Conservation (phyloP, 2,113 vertebrate species). For the Ictalurus punctatus region DNA sequence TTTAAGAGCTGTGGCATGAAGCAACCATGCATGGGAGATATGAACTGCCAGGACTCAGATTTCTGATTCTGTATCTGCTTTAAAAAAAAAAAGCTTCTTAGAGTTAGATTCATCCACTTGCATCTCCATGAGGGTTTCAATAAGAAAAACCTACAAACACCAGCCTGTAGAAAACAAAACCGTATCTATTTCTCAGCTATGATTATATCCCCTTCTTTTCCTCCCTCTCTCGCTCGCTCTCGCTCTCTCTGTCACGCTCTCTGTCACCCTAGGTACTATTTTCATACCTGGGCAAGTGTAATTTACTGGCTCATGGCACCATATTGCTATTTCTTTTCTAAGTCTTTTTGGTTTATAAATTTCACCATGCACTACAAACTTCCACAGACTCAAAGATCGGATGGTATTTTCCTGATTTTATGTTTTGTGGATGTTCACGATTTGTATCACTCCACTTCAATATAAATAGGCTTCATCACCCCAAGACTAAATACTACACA, state of each 20-base stretch:
- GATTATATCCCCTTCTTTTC: not conserved
- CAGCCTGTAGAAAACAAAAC: not conserved
- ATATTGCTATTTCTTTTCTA: not conserved
- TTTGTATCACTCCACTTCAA: not conserved
- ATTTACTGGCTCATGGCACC: too few relatives aligned
- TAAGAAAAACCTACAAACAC: not conserved
- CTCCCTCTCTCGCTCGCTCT: constrained; percentile 3
- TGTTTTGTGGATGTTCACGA: not conserved
- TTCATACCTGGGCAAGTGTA: not conserved
- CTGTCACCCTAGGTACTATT: not conserved
- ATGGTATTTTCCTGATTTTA: not conserved
- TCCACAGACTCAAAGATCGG: not conserved
- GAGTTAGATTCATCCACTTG: too few relatives aligned
- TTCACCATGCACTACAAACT: not conserved
- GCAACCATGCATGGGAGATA: not conserved
- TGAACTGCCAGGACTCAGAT: not conserved
- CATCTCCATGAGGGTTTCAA: not conserved
- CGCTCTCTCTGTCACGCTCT: not conserved
- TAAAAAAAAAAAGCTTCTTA: not conserved
- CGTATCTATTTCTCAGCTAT: not conserved
- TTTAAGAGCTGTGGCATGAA: not conserved
- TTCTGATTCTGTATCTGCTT: not conserved
- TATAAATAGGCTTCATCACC: not conserved
- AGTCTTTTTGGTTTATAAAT: not conserved
- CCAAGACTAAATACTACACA: not conserved